Evolutionary conservation across 2,888 invertebrate genomes (phyloP).

Genomic region (Lordiphosa andalusiaca): DNA sequence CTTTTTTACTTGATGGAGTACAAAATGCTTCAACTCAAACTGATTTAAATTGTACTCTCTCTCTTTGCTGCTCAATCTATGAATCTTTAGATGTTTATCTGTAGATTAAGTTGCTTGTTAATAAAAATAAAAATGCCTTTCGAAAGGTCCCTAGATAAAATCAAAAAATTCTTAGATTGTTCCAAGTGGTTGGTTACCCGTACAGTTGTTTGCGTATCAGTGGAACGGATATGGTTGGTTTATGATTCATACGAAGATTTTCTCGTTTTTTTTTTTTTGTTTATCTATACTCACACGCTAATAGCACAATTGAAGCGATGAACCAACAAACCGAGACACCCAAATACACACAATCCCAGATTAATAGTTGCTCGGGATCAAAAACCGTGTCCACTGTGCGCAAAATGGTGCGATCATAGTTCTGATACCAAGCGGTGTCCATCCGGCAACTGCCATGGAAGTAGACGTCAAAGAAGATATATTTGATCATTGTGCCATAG

Average conservation of each 20-base stretch:
- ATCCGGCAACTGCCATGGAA: slow-evolving; percentile 74
- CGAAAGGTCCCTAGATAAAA: slow-evolving; percentile 27
- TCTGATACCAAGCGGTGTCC: slow-evolving; percentile 41
- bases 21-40: no score
- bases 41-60: no score
- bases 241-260: slow-evolving; percentile 5
- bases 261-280: no score
- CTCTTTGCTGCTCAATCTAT: no score
- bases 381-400: slow-evolving; percentile 58
- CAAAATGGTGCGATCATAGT: slow-evolving; percentile 46
- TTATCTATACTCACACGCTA: slow-evolving; percentile 70
- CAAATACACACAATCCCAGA: slow-evolving; percentile 78
- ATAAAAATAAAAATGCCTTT: slow-evolving; percentile 17
- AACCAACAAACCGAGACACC: slow-evolving; percentile 76
- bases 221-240: no score
- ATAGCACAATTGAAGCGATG: slow-evolving; percentile 68
- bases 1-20: no score
- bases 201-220: no score
- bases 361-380: slow-evolving; percentile 65
- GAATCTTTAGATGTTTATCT: slow-evolving; percentile 32
- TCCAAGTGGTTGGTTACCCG: no score
- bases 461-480: slow-evolving; percentile 77
- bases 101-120: slow-evolving; percentile 8
- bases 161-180: not conserved
- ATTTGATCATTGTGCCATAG: slow-evolving; percentile 64